These are phyloP conservation scores for Dione vanillae DNA, from an alignment of 2,888 invertebrate species.

Conservation along the genomic window DNA sequence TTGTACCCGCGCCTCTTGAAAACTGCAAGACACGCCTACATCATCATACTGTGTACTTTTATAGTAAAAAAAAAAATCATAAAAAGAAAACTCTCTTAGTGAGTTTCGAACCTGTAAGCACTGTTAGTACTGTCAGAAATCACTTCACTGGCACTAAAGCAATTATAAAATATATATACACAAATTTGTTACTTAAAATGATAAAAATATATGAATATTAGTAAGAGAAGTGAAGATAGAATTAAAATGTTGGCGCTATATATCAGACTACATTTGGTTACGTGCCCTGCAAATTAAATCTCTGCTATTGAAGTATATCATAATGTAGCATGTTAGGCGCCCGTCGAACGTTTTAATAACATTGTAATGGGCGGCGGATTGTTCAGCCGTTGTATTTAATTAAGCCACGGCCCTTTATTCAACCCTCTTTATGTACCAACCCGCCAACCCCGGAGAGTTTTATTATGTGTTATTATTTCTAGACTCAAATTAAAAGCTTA, in stretches of 20 bases:
- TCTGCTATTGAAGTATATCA: constrained; percentile 66
- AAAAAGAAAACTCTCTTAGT: too few relatives aligned
- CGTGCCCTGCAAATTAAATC: constrained; percentile 67
- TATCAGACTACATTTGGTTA: constrained; percentile 49
- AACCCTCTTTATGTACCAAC: constrained; percentile 57
- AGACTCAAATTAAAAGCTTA: constrained; percentile 56
- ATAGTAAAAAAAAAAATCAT: too few relatives aligned
- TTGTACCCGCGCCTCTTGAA: too few relatives aligned
- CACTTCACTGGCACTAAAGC: not conserved
- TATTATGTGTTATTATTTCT: constrained; percentile 72
- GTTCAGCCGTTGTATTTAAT: constrained; percentile 76
- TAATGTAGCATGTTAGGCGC: constrained; percentile 71
- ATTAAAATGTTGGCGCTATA: constrained; percentile 17
- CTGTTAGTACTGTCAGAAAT: not conserved
- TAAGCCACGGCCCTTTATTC: constrained; percentile 71
- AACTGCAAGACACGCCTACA: too few relatives aligned
- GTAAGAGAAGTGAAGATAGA: not conserved
- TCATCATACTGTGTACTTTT: too few relatives aligned
- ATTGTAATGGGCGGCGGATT: constrained; percentile 75
- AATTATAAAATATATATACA: not conserved
- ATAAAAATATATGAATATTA: constrained; percentile 17
- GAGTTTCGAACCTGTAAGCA: not conserved
- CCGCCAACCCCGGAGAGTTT: constrained; percentile 61
- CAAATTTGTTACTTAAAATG: too few relatives aligned
- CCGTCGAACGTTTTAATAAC: constrained; percentile 81